Conservation (phyloP, 2,113 vertebrate species). For the Trachemys scripta region DNA sequence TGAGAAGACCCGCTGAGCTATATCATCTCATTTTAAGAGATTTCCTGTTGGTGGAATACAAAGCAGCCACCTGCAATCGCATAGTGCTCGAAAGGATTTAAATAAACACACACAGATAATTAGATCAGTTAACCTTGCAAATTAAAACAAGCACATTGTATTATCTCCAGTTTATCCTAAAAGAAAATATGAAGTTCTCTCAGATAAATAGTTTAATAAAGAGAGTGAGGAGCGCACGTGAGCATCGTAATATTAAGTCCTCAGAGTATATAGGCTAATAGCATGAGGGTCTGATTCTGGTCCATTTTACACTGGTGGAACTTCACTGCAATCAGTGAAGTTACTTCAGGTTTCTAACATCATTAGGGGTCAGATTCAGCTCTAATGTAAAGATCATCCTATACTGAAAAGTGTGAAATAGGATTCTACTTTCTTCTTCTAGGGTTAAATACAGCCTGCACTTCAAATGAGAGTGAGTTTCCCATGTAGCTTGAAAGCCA, state of each 20-base stretch:
- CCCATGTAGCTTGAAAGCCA: neutral
- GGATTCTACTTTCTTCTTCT: neutral
- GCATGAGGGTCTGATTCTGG: slow-evolving; percentile 6
- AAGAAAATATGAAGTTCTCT: slow-evolving; percentile 83
- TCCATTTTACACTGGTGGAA: neutral
- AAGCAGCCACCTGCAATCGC: slow-evolving; percentile 81
- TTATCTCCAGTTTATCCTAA: slow-evolving; percentile 83
- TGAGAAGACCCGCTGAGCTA: slow-evolving; percentile 76
- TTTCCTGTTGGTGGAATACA: slow-evolving; percentile 82
- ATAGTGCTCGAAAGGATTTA: slow-evolving; percentile 78
- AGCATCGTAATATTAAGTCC: neutral
- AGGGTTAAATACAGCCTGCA: neutral
- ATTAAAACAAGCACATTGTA: slow-evolving; percentile 84
- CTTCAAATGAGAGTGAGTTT: neutral
- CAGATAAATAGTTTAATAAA: slow-evolving; percentile 79
- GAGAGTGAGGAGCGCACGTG: slow-evolving; percentile 47
- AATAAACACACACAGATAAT: slow-evolving; percentile 82
- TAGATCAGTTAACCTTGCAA: slow-evolving; percentile 85
- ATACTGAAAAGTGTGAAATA: neutral
- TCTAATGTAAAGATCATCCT: neutral
- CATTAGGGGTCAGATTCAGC: neutral
- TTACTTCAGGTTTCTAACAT: neutral
- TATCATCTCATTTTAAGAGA: slow-evolving; percentile 80
- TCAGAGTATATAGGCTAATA: slow-evolving; percentile 2
- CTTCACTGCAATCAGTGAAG: neutral